phyloP scores from a whole-genome alignment of 2,113 vertebrate species.

The Xyliphius kryptos region DNA sequence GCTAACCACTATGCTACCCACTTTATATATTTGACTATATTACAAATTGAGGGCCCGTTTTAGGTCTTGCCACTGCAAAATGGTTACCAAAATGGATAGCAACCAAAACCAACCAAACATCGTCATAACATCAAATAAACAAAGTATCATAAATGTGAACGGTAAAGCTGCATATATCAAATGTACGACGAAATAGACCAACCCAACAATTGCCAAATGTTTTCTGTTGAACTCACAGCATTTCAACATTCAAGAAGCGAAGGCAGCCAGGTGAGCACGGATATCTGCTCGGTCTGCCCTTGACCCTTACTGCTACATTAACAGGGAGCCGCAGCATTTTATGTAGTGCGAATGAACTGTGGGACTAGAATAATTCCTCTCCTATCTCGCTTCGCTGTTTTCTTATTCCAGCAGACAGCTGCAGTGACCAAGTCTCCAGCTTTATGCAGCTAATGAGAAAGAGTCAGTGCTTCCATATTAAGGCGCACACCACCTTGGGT shows the following conservation, averaged over 20 bases:
- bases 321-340: neutral
- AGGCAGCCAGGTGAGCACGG: neutral
- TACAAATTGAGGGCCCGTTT: too few species aligned
- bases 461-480: neutral
- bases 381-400: constrained; percentile 2
- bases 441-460: neutral
- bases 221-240: constrained; percentile 4
- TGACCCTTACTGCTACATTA: constrained; percentile 2
- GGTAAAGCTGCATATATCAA: too few species aligned
- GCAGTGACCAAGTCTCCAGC: neutral
- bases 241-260: neutral
- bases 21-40: too few species aligned
- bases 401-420: constrained; percentile 5
- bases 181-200: neutral
- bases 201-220: constrained; percentile 5
- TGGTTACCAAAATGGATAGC: too few species aligned
- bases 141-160: too few species aligned
- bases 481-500: neutral
- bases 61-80: too few species aligned
- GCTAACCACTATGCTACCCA: too few species aligned
- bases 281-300: neutral
- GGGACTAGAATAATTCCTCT: constrained; percentile 1
- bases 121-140: too few species aligned
- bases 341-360: neutral
- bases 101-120: too few species aligned